These are phyloP conservation scores for Stratiomys singularior DNA, from an alignment of 2,888 invertebrate genomes.

Conservation along the genomic window DNA sequence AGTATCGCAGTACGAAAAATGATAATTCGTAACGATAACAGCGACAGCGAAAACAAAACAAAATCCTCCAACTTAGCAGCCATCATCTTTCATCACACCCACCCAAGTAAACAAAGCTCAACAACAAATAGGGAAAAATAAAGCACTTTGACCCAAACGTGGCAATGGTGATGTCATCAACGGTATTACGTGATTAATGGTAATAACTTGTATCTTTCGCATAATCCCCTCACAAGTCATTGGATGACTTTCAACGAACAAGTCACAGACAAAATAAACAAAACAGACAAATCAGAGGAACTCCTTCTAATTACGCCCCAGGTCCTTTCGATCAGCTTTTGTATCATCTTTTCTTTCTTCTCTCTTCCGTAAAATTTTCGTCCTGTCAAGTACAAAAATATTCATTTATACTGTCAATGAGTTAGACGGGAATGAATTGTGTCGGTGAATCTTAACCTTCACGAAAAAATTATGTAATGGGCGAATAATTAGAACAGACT, in stretches of 20 bases:
- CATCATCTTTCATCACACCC: background rate
- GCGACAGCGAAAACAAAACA: background rate
- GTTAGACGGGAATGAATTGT: background rate
- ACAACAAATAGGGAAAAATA: background rate
- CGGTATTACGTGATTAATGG: conserved; percentile 46
- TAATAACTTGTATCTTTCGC: conserved; percentile 32
- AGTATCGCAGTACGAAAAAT: conserved; percentile 2
- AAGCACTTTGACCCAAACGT: conserved; percentile 37
- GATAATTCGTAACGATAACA: conserved; percentile 1
- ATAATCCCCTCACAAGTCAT: conserved; percentile 1
- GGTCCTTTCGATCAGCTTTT: background rate
- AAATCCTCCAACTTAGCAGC: background rate
- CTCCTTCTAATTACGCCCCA: conserved; percentile 29
- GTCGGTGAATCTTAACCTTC: background rate
- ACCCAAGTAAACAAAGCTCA: background rate
- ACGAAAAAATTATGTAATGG: no score
- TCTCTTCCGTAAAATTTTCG: background rate
- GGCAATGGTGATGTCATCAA: conserved; percentile 44
- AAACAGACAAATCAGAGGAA: conserved; percentile 10
- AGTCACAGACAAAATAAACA: conserved; percentile 34
- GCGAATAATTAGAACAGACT: no score
- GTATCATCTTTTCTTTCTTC: background rate
- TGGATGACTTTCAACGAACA: conserved; percentile 16
- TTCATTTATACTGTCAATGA: conserved; percentile 30
- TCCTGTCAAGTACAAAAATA: conserved; percentile 28